Conservation (phyloP, 2,113 vertebrate genomes). For the Miniopterus natalensis region DNA sequence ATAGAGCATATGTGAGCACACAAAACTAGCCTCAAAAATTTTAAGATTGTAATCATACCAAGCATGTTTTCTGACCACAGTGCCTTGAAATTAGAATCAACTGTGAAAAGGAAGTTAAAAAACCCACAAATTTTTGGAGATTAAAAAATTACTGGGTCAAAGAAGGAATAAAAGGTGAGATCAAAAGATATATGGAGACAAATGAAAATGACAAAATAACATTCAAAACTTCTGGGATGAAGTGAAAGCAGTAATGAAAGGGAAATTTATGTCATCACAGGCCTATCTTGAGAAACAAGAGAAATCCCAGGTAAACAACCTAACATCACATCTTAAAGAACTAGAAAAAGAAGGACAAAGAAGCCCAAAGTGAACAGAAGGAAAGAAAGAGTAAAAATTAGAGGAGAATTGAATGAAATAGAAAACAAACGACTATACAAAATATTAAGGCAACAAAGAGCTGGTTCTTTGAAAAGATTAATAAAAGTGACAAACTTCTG, state of each 20-base stretch:
- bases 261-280: neutral
- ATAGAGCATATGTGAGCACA: neutral
- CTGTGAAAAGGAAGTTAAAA: neutral
- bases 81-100: neutral
- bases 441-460: neutral
- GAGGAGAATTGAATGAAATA: neutral
- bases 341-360: neutral
- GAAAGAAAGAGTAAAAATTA: neutral
- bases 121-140: neutral
- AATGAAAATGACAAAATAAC: neutral
- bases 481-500: neutral
- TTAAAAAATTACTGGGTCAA: neutral
- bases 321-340: neutral
- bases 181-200: neutral
- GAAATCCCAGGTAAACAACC: neutral
- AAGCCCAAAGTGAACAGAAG: neutral
- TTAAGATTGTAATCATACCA: neutral
- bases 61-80: neutral
- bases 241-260: neutral
- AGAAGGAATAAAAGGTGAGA: neutral
- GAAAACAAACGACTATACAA: neutral
- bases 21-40: neutral
- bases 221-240: neutral
- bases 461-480: neutral
- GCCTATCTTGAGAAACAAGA: neutral